Evolutionary conservation across 2,113 vertebrate species (phyloP).

Genomic region (Eulemur rufifrons): DNA sequence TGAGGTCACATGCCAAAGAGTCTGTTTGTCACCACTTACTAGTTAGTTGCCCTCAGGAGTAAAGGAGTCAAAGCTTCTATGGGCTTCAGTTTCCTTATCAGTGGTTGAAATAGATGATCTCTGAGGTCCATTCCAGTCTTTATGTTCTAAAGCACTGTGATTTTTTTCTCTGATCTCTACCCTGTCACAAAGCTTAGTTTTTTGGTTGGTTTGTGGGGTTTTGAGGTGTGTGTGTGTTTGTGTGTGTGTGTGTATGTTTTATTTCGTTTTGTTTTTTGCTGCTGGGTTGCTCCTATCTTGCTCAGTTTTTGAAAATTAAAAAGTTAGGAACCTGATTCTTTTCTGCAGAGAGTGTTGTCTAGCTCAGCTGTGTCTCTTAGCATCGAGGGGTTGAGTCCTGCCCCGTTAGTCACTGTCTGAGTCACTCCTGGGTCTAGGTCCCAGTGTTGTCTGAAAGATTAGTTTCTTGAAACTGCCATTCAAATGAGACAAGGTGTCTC

Average conservation of each 20-base stretch:
- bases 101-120: constrained; percentile 33
- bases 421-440: constrained; percentile 46
- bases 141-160: not conserved
- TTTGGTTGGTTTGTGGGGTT: not conserved
- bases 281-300: constrained; percentile 7
- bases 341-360: constrained; percentile 49
- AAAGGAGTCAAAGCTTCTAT: constrained; percentile 42
- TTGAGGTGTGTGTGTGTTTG: too few relatives aligned
- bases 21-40: not conserved
- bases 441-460: constrained; percentile 57
- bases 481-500: constrained; percentile 75
- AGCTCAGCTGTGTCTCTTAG: constrained; percentile 41
- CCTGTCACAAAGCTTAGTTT: not conserved
- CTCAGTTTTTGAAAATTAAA: constrained; percentile 14
- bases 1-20: not conserved
- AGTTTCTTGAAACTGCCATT: constrained; percentile 68
- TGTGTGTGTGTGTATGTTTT: too few relatives aligned
- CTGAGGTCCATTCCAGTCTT: not conserved
- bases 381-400: constrained; percentile 49
- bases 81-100: constrained; percentile 32
- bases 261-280: not conserved
- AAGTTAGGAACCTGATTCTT: constrained; percentile 45
- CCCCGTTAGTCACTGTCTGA: constrained; percentile 68
- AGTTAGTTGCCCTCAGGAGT: not conserved
- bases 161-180: not conserved